Percentiles rank a stretch among this genome's conserved stretches.
phyloP scores from a whole-genome alignment of 2,113 vertebrate genomes.

The Sigmodon hispidus region DNA sequence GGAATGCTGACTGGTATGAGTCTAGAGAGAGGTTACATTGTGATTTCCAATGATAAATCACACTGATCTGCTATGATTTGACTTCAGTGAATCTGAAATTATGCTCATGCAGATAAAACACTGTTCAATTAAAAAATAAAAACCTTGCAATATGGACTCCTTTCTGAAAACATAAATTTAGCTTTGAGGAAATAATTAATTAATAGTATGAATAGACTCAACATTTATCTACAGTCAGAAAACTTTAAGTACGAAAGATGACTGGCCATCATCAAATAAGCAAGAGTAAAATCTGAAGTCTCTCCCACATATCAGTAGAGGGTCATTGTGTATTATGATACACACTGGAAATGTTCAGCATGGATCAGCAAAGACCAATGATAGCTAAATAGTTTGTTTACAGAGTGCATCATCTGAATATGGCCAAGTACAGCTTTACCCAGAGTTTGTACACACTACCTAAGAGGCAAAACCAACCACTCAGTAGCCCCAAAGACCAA shows the following conservation, averaged over 20 bases:
- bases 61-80: neutral
- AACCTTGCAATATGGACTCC: slow-evolving; percentile 19
- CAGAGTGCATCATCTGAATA: neutral
- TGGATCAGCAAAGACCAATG: no score
- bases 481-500: slow-evolving; percentile 5
- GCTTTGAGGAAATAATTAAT: slow-evolving; percentile 45
- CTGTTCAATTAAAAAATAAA: slow-evolving; percentile 31
- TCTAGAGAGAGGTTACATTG: slow-evolving; percentile 15
- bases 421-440: neutral
- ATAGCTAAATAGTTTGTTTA: no score
- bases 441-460: neutral
- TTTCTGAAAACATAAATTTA: slow-evolving; percentile 42
- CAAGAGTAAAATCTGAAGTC: slow-evolving; percentile 3
- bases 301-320: slow-evolving; percentile 18
- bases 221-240: slow-evolving; percentile 50
- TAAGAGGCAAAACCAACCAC: neutral
- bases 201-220: slow-evolving; percentile 53
- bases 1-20: neutral
- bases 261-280: slow-evolving; percentile 9
- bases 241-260: slow-evolving; percentile 33
- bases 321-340: neutral
- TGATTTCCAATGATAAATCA: neutral
- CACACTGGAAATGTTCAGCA: neutral
- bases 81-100: slow-evolving; percentile 27
- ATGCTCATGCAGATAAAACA: slow-evolving; percentile 31